Conservation (phyloP, 2,113 vertebrate genomes). For the Capra hircus region DNA sequence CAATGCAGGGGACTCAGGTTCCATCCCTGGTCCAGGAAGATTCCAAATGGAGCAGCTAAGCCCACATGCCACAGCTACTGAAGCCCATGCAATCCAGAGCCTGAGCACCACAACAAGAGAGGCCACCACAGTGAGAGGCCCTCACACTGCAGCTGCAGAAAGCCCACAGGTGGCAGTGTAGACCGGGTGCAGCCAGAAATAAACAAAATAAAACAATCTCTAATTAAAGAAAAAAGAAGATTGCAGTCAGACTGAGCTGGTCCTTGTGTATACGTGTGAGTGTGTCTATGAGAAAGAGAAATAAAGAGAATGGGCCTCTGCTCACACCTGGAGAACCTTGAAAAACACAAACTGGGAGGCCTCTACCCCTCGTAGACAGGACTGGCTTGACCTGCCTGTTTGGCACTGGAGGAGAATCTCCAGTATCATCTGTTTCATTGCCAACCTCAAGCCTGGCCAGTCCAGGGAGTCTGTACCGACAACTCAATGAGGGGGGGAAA, state of each 20-base stretch:
- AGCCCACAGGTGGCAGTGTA: not conserved
- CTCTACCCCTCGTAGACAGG: no score
- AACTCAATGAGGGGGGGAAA: not conserved
- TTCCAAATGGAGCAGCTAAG: not conserved
- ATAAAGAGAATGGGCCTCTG: not conserved
- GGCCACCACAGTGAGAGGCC: not conserved
- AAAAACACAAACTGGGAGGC: not conserved
- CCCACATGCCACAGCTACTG: not conserved
- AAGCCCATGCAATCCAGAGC: not conserved
- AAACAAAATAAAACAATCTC: not conserved
- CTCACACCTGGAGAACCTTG: not conserved
- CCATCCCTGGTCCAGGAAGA: rapidly evolving
- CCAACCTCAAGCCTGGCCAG: not conserved
- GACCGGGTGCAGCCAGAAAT: not conserved
- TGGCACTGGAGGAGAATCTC: not conserved
- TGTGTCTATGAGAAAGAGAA: not conserved
- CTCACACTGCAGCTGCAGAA: not conserved
- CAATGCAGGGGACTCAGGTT: not conserved
- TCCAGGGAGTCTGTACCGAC: not conserved
- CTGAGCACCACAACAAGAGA: not conserved
- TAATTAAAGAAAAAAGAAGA: not conserved
- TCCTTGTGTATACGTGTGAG: not conserved
- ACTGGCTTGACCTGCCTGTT: not conserved
- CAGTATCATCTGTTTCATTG: not conserved
- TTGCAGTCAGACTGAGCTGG: not conserved